phyloP scores from a whole-genome alignment of 2,113 vertebrate genomes.

The Mugil cephalus region DNA sequence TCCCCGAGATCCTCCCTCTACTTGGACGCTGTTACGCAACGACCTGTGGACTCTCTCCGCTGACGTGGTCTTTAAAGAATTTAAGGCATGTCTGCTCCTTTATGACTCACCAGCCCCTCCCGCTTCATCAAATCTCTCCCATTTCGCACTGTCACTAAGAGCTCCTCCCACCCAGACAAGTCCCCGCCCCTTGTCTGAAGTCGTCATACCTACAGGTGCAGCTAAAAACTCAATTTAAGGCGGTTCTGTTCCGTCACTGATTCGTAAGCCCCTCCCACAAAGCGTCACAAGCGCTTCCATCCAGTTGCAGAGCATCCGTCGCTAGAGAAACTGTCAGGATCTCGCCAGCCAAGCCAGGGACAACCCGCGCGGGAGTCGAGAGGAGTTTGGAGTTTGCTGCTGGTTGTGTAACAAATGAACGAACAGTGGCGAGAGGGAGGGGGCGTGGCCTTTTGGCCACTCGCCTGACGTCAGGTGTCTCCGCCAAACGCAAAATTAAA shows the following conservation, averaged over 20 bases:
- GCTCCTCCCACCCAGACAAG: background rate
- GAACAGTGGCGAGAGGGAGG: background rate
- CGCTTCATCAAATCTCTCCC: background rate
- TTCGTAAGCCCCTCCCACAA: constrained; percentile 2
- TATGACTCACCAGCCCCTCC: background rate
- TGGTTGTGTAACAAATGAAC: background rate
- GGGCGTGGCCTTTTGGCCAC: constrained; percentile 52
- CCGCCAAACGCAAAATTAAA: constrained; percentile 18
- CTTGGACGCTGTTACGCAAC: no score
- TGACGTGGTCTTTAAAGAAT: background rate
- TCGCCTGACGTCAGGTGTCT: constrained; percentile 16
- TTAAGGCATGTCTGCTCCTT: constrained; percentile 30
- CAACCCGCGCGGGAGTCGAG: no score
- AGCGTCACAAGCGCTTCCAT: background rate
- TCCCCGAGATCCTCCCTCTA: background rate
- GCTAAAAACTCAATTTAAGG: background rate
- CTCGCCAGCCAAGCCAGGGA: no score
- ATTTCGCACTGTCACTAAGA: background rate
- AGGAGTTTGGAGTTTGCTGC: constrained; percentile 66
- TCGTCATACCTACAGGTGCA: no score
- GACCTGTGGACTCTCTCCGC: no score
- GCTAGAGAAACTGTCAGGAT: no score
- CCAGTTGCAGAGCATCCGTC: no score
- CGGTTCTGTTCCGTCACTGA: background rate
- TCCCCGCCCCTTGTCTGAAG: background rate